phyloP scores from a whole-genome alignment of 2,797 vertebrate genomes.

The Xiphorhynchus erythropygius region DNA sequence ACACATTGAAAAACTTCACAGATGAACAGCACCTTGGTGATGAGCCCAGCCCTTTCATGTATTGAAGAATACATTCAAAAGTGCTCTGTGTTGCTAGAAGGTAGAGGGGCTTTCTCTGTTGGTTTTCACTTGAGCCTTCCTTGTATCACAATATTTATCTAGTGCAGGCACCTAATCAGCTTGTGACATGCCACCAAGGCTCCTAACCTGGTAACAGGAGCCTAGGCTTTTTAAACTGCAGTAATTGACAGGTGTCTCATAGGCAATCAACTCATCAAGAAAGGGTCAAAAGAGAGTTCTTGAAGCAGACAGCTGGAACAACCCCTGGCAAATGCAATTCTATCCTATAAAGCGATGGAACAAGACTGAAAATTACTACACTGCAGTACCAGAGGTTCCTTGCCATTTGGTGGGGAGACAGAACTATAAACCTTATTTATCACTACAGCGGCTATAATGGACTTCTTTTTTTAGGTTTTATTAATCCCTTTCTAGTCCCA shows the following conservation, averaged over 20 bases:
- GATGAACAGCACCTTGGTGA: not conserved
- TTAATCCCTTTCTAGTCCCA: not conserved
- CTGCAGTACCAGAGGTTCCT: not conserved
- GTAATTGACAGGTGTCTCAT: slow-evolving; percentile 26
- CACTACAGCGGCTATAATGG: not conserved
- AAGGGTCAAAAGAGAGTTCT: not conserved
- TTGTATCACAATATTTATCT: not conserved
- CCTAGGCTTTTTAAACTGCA: not conserved
- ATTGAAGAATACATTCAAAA: not conserved
- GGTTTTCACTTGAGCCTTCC: not conserved
- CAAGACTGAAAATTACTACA: slow-evolving; percentile 1
- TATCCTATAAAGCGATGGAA: not conserved
- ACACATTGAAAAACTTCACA: not conserved
- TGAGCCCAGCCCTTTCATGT: not conserved
- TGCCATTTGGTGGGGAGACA: not conserved
- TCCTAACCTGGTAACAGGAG: not conserved
- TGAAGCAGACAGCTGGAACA: not conserved
- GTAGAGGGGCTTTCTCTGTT: not conserved
- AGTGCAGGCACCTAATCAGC: not conserved
- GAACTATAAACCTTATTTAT: slow-evolving; percentile 1
- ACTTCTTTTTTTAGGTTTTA: not conserved
- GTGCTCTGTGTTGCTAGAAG: not conserved
- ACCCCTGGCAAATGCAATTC: slow-evolving; percentile 29
- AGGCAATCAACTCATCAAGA: slow-evolving; percentile 23
- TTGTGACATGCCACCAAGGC: not conserved